These are phyloP conservation scores for Stegodyphus mimosarum DNA, from an alignment of 1,140 invertebrate genomes.

Conservation along the genomic window DNA sequence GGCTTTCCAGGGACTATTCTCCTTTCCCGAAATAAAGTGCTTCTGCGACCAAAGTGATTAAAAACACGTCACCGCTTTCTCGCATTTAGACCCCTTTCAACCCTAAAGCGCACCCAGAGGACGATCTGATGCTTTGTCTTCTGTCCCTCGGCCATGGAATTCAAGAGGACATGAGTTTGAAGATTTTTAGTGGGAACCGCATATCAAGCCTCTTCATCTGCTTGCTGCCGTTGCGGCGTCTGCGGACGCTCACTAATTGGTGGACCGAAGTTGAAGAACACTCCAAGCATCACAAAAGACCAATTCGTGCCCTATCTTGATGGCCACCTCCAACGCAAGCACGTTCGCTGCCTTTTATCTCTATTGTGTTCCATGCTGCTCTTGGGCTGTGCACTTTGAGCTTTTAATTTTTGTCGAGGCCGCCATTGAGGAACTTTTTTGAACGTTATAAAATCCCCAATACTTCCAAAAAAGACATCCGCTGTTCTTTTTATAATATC, in stretches of 20 bases:
- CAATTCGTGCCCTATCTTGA: constrained; percentile 32
- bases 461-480: not conserved
- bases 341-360: constrained; percentile 6
- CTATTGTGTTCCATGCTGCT: constrained; percentile 13
- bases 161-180: not conserved
- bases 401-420: too few relatives aligned
- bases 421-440: too few relatives aligned
- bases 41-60: not conserved
- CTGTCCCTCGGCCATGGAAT: not conserved
- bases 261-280: constrained; percentile 35
- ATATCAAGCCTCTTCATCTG: constrained; percentile 41
- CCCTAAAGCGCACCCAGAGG: not conserved
- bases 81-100: not conserved
- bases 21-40: not conserved
- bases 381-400: too few relatives aligned
- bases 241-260: constrained; percentile 34
- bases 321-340: not conserved
- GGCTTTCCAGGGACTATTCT: too few relatives aligned
- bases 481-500: not conserved
- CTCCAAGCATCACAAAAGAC: constrained; percentile 24
- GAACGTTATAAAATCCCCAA: too few relatives aligned
- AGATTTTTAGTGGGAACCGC: not conserved
- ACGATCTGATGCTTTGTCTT: constrained; percentile 16
- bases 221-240: constrained; percentile 14
- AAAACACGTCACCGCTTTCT: constrained; percentile 24